Evolutionary conservation across 2,113 vertebrate genomes (phyloP).

Genomic region (Xiphias gladius): DNA sequence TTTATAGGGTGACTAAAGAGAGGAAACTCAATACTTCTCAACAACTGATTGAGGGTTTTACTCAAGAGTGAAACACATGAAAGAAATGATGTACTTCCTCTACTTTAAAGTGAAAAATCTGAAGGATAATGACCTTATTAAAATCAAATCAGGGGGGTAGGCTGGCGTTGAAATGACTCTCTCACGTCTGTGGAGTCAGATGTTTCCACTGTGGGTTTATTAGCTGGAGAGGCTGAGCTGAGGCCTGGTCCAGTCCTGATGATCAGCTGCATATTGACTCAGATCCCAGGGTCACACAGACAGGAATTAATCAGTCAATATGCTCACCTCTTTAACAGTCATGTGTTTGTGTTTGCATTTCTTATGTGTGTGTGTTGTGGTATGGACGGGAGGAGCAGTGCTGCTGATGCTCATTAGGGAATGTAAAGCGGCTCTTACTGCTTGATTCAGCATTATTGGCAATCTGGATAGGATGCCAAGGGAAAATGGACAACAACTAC

Average conservation of each 20-base stretch:
- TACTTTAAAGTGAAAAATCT: constrained; percentile 43
- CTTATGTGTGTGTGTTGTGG: constrained; percentile 19
- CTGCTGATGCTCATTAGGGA: constrained; percentile 65
- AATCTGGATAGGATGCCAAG: constrained; percentile 35
- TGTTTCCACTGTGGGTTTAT: constrained; percentile 40
- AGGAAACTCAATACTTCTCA: not conserved
- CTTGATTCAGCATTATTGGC: constrained; percentile 67
- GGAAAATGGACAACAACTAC: constrained; percentile 30
- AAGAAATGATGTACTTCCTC: constrained; percentile 33
- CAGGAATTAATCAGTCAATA: constrained; percentile 67
- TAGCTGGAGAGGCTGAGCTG: constrained; percentile 19
- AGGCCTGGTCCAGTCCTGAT: constrained; percentile 26
- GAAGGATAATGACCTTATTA: constrained; percentile 54
- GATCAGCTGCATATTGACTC: constrained; percentile 52
- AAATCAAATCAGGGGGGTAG: constrained; percentile 50
- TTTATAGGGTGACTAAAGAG: constrained; percentile 11
- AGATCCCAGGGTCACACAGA: constrained; percentile 53
- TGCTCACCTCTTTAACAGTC: constrained; percentile 46
- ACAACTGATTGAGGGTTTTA: constrained; percentile 38
- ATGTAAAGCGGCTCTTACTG: constrained; percentile 50
- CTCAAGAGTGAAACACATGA: constrained; percentile 35
- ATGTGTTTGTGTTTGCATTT: constrained; percentile 63
- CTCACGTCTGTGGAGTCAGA: constrained; percentile 24
- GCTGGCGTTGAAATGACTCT: constrained; percentile 33
- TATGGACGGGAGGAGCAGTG: constrained; percentile 12